Evolutionary conservation across 1,140 invertebrate genomes (phyloP).

Genomic region (Epicauta chinensis): DNA sequence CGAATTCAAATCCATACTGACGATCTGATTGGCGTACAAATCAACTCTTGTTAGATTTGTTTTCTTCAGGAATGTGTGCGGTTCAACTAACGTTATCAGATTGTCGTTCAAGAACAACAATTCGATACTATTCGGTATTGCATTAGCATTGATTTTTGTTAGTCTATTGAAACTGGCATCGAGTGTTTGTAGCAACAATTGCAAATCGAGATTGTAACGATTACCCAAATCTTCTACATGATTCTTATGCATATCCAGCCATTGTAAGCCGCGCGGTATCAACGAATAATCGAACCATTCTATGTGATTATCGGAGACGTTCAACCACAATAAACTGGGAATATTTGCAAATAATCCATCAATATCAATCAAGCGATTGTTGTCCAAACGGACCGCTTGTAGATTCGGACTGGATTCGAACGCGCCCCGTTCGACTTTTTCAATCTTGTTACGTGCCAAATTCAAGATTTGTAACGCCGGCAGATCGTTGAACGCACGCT

Average conservation of each 20-base stretch:
- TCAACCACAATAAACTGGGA: conserved; percentile 77
- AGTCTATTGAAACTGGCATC: conserved; percentile 81
- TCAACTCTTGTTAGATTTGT: conserved; percentile 75
- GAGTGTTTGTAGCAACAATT: conserved; percentile 66
- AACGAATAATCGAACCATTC: conserved; percentile 86
- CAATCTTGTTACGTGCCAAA: conserved; percentile 78
- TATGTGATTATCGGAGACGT: conserved; percentile 85
- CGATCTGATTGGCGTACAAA: conserved; percentile 79
- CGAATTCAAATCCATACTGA: conserved; percentile 73
- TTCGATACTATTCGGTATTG: conserved; percentile 72
- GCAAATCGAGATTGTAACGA: conserved; percentile 61
- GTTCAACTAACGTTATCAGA: conserved; percentile 68
- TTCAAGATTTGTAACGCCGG: conserved; percentile 82
- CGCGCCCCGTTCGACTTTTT: conserved; percentile 70
- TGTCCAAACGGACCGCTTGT: conserved; percentile 79
- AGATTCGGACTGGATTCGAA: conserved; percentile 74
- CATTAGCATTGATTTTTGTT: conserved; percentile 58
- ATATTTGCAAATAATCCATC: conserved; percentile 78
- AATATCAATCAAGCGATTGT: conserved; percentile 78
- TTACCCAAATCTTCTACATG: conserved; percentile 75
- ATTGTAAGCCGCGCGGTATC: conserved; percentile 73
- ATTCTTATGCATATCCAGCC: conserved; percentile 88
- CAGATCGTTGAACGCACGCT: conserved; percentile 71
- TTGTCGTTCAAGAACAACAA: conserved; percentile 78
- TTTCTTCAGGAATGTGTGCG: conserved; percentile 78